Base-by-base conservation (phyloP, 2,113 vertebrate genomes). In the Gnathonemus longibarbis region DNA sequence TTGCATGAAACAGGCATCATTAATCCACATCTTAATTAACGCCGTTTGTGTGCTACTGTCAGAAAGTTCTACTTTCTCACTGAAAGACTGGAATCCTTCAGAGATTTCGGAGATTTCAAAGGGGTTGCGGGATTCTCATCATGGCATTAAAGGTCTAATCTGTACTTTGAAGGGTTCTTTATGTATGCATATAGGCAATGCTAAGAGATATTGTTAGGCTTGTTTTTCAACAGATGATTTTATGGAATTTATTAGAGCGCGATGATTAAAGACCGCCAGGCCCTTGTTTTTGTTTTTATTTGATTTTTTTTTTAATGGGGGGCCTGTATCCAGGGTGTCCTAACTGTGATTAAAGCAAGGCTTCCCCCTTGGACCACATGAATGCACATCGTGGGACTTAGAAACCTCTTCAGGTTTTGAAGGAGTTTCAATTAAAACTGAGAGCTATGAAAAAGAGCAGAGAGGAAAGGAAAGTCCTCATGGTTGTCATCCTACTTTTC, bases 1-100 rank as follows among this genome's bases (percentile, higher is more conserved):
- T 93, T 93, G 94, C 94, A 94, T 95, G 94, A 95, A 95, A 95
- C 92, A 90, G 95, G 95, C 94, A 93, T 94, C 93, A 93, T 96
- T 96, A 96, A 96, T 95, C 95, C 95, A 96, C 95, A 95, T 96
- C 94, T 95, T 96, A 95, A 96, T 96, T 95, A 96, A 96, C 89
- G 87, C 93, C 93, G 94, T 93, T 94, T 93, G 92, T 92, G 93
- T 93, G 95, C 95, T 94, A 91, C 91, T 93, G 93, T 95, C 95
- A 95, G 95, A 94, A 95, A 95, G 92, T 93, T 90, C 94, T 94
- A 93, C 92, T 94, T 95, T 92, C 95, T 88, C 93, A 93, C 93
- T 91, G 87, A 89, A 95, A 94, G 93, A 92, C 93, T 94, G 90
- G 45, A 84, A 92, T 90, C 89, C 91, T 94, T 95, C 94, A 95